Percentiles rank a stretch among this genome's conserved stretches.
phyloP scores from a whole-genome alignment of 2,113 vertebrate species.

The Petaurus breviceps region DNA sequence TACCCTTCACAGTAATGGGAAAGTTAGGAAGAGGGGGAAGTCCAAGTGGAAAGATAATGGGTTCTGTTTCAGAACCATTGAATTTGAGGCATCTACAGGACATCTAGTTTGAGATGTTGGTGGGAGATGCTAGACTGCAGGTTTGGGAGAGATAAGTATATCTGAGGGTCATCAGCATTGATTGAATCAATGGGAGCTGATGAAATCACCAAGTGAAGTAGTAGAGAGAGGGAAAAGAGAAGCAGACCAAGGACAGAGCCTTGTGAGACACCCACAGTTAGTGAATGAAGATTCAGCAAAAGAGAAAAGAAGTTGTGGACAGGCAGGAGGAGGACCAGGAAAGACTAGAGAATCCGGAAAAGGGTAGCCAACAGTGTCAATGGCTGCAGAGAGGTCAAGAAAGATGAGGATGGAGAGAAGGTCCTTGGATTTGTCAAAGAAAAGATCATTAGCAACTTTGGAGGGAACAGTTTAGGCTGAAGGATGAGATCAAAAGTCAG shows the following conservation, averaged over 20 bases:
- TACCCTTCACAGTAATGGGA: neutral
- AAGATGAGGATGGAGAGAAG: neutral
- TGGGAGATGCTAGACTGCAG: neutral
- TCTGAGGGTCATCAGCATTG: neutral
- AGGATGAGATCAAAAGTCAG: neutral
- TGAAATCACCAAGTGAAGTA: neutral
- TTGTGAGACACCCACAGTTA: neutral
- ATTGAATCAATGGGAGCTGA: neutral
- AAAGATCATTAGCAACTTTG: neutral
- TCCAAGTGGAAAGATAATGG: neutral
- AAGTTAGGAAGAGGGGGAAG: neutral
- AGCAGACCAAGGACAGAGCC: neutral
- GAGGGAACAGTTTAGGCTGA: neutral
- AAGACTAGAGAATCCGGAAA: neutral
- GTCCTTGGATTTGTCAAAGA: neutral
- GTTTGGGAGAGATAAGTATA: neutral
- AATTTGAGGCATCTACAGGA: neutral
- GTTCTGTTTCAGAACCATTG: neutral
- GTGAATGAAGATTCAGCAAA: too few relatives aligned
- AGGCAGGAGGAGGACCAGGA: neutral
- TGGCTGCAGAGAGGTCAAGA: neutral
- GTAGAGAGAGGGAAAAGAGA: neutral
- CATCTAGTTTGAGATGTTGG: neutral
- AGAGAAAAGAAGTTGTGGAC: too few relatives aligned
- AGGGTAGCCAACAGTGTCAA: neutral